Conservation (phyloP, 1,140 invertebrate genomes). For the Chelonus insularis region DNA sequence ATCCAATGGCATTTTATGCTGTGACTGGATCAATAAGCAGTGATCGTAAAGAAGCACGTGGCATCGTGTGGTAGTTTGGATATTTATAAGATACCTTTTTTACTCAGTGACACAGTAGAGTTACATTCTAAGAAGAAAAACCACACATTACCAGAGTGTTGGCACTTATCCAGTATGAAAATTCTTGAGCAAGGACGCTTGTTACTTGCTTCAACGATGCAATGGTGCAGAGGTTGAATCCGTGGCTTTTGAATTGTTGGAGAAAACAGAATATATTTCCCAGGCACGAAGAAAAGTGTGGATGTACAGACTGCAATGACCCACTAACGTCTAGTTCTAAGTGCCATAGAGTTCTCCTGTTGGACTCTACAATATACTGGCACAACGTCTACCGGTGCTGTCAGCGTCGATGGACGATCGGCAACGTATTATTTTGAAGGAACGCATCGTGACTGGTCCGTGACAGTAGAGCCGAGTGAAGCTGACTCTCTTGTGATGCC, state of each 20-base stretch:
- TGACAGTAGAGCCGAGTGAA: conserved; percentile 19
- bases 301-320: conserved; percentile 9
- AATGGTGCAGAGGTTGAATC: background rate
- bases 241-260: conserved; percentile 1
- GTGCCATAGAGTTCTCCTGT: conserved; percentile 9
- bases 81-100: no score
- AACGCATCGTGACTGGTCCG: conserved; percentile 29
- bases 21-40: no score
- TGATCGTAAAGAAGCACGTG: no score
- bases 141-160: no score
- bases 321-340: conserved; percentile 12
- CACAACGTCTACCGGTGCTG: conserved; percentile 20
- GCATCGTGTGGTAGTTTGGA: no score
- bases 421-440: conserved; percentile 28
- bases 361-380: background rate
- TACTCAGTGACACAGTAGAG: no score
- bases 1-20: no score
- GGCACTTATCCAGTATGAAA: no score
- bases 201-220: background rate
- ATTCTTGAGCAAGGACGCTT: no score
- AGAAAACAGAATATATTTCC: conserved; percentile 1
- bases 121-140: no score
- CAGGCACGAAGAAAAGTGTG: background rate
- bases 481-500: background rate
- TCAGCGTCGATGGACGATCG: conserved; percentile 25